A percentile compares a stretch with the other conserved stretches of the same genome.
Conservation (phyloP, 2,797 vertebrate species). For the Notolabrus celidotus region DNA sequence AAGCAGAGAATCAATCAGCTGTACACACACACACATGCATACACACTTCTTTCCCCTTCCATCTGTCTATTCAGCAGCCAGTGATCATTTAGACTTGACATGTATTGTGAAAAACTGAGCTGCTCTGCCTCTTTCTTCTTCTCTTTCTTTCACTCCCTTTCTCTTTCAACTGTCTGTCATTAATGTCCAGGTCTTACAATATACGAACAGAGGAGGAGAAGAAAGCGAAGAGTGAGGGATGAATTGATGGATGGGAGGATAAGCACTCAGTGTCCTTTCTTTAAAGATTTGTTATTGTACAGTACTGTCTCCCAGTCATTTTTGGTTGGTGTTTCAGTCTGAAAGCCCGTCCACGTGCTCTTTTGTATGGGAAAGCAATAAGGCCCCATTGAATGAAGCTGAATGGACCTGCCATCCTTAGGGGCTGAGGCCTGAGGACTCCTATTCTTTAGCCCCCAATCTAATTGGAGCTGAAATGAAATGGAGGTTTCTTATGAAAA, state of each 20-base stretch:
- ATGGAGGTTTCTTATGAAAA: slow-evolving; percentile 99
- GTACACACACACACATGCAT: slow-evolving; percentile 68
- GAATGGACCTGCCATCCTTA: slow-evolving; percentile 97
- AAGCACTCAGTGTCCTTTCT: slow-evolving; percentile 95
- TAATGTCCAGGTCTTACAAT: slow-evolving; percentile 94
- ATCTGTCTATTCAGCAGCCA: slow-evolving; percentile 93
- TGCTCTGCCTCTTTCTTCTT: slow-evolving; percentile 88
- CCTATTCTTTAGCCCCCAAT: slow-evolving; percentile 98
- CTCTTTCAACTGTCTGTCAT: slow-evolving; percentile 92
- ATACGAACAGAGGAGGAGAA: slow-evolving; percentile 78
- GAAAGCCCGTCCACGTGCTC: slow-evolving; percentile 97
- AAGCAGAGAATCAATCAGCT: slow-evolving; percentile 96
- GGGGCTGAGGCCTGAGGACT: slow-evolving; percentile 94
- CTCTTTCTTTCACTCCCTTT: slow-evolving; percentile 81
- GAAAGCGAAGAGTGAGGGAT: slow-evolving; percentile 92
- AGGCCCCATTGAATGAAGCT: slow-evolving; percentile 96
- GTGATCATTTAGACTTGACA: slow-evolving; percentile 99
- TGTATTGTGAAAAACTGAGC: slow-evolving; percentile 96
- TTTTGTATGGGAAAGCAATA: slow-evolving; percentile 98
- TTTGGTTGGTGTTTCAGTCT: slow-evolving; percentile 98
- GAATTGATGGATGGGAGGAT: slow-evolving; percentile 88
- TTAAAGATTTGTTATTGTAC: slow-evolving; percentile 92
- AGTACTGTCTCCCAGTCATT: slow-evolving; percentile 96
- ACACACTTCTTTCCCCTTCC: slow-evolving; percentile 84
- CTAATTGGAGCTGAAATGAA: slow-evolving; percentile 99